phyloP scores from a whole-genome alignment of 1,140 invertebrate species.

The Hylaeus anthracinus region DNA sequence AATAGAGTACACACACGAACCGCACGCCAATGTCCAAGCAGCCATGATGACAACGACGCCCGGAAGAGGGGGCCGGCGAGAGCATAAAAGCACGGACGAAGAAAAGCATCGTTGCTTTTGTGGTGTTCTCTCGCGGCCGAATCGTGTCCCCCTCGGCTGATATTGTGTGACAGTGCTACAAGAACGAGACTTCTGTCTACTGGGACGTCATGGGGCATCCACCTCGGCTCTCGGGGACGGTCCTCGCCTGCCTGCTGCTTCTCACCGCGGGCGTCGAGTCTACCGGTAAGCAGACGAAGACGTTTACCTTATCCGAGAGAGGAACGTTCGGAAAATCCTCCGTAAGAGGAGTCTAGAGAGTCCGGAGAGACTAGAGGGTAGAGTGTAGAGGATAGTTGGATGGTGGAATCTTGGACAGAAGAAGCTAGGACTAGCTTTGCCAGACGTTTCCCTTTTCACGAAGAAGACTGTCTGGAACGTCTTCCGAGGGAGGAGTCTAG shows the following conservation, averaged over 20 bases:
- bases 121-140: conserved; percentile 72
- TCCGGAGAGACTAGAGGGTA: no score
- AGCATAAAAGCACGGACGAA: conserved; percentile 79
- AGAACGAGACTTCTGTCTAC: conserved; percentile 24
- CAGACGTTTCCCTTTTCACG: no score
- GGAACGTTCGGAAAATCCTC: no score
- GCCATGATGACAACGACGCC: conserved; percentile 17
- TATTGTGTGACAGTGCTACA: conserved; percentile 52
- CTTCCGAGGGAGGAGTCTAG: no score
- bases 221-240: conserved; percentile 71
- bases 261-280: conserved; percentile 54
- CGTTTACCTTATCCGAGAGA: background rate
- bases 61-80: conserved; percentile 67
- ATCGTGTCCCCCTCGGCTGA: conserved; percentile 53
- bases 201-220: conserved; percentile 72
- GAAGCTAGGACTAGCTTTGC: no score
- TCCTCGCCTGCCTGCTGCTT: conserved; percentile 68
- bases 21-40: conserved; percentile 45
- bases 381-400: no score
- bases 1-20: conserved; percentile 20
- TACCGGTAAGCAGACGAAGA: conserved; percentile 45
- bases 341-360: no score
- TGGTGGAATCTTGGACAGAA: no score
- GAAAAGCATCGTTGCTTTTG: conserved; percentile 76
- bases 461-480: no score